Percentiles rank a stretch among this genome's conserved stretches.
Conservation (phyloP, 2,113 vertebrate species). For the Henicopernis longicauda region DNA sequence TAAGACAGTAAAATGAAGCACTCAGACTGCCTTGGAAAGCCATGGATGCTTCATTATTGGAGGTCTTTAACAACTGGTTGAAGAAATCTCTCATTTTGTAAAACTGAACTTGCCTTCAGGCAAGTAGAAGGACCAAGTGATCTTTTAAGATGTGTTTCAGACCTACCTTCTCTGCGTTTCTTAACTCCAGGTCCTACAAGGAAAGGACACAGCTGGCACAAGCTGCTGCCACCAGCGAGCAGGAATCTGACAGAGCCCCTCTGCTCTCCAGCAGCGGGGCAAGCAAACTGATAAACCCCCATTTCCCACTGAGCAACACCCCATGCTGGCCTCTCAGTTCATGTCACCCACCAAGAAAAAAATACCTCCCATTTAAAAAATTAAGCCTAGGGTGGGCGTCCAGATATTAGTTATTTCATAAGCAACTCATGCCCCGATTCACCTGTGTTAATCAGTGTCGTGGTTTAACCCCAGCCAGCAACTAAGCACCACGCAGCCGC, state of each 20-base stretch:
- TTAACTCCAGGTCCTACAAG: not conserved
- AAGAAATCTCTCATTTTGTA: not conserved
- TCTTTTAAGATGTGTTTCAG: not conserved
- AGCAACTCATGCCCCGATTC: not conserved
- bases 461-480: no score
- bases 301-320: not conserved
- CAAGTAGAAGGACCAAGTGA: not conserved
- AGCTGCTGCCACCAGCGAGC: not conserved
- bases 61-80: not conserved
- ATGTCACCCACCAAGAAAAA: not conserved
- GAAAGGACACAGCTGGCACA: not conserved
- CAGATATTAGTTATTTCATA: not conserved
- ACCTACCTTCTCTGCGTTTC: not conserved
- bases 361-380: not conserved
- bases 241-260: not conserved
- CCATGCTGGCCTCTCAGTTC: not conserved
- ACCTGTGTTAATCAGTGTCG: not conserved
- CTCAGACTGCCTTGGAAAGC: not conserved
- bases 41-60: not conserved
- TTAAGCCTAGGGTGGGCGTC: not conserved
- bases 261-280: accelerated
- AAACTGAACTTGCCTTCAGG: not conserved
- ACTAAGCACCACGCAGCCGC: no score
- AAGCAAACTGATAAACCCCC: not conserved
- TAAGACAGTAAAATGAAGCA: not conserved